A percentile compares a stretch with the other conserved stretches of the same genome.
Evolutionary conservation across 2,113 vertebrate genomes (phyloP).

Genomic region (Paradisaea rubra): DNA sequence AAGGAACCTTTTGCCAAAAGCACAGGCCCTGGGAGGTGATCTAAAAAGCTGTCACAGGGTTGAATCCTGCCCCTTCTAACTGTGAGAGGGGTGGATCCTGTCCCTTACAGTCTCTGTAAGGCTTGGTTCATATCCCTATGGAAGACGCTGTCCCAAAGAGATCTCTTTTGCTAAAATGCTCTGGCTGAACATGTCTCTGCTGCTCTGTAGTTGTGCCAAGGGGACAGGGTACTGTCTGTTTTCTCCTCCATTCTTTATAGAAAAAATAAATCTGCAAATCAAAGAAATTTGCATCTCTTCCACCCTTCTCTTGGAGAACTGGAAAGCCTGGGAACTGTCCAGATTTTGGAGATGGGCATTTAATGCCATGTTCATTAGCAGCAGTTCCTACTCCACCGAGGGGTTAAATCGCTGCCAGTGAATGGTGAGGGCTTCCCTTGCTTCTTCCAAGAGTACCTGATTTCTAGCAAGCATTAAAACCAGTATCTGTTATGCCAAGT

Average conservation of each 20-base stretch:
- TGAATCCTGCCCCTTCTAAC: background rate
- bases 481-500: background rate
- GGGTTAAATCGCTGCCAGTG: background rate
- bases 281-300: background rate
- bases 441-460: background rate
- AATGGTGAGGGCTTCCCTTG: background rate
- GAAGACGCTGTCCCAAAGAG: background rate
- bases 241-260: background rate
- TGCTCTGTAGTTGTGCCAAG: background rate
- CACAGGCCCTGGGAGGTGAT: background rate
- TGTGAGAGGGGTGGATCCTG: background rate
- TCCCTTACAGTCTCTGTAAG: background rate
- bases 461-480: background rate
- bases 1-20: background rate
- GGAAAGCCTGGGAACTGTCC: background rate
- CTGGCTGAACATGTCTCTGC: background rate
- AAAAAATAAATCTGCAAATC: background rate
- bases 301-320: background rate
- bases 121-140: background rate
- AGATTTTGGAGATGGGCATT: background rate
- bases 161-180: background rate
- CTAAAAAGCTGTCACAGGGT: background rate
- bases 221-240: background rate
- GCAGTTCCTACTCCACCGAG: accelerated
- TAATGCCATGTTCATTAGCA: background rate